Conservation (phyloP, 2,888 invertebrate genomes). For the Habrosyne pyritoides region DNA sequence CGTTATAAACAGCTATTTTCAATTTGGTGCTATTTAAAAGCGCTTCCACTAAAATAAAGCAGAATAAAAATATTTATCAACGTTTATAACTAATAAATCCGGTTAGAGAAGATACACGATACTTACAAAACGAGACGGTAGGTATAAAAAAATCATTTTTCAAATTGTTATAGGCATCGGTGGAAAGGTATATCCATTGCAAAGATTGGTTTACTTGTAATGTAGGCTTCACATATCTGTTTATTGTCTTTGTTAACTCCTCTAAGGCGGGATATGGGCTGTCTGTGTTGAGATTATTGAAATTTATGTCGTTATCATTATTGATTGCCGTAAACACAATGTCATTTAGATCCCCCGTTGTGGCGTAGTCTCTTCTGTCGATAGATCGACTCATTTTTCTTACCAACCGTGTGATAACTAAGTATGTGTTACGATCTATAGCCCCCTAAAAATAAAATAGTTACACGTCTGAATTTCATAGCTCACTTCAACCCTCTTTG, state of each 20-base stretch:
- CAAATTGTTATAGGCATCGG: slow-evolving; percentile 52
- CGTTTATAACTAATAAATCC: neutral
- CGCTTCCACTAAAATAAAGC: slow-evolving; percentile 65
- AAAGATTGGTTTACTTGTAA: slow-evolving; percentile 62
- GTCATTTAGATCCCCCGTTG: slow-evolving; percentile 46
- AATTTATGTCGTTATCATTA: slow-evolving; percentile 54
- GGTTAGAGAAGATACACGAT: neutral
- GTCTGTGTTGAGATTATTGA: slow-evolving; percentile 63
- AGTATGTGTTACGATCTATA: slow-evolving; percentile 59
- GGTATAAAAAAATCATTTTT: slow-evolving; percentile 60
- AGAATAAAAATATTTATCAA: neutral
- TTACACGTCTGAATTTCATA: too few relatives aligned
- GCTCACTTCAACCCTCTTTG: too few relatives aligned
- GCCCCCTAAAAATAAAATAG: slow-evolving; percentile 53
- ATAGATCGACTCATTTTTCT: slow-evolving; percentile 51
- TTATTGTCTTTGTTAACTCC: slow-evolving; percentile 50
- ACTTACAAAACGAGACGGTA: slow-evolving; percentile 69
- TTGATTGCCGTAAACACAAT: slow-evolving; percentile 48
- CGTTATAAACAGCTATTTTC: slow-evolving; percentile 70
- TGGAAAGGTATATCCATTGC: slow-evolving; percentile 58
- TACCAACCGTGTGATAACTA: slow-evolving; percentile 43
- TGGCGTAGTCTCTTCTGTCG: slow-evolving; percentile 45
- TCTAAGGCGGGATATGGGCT: slow-evolving; percentile 56
- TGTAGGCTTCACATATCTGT: slow-evolving; percentile 65
- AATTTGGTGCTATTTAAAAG: slow-evolving; percentile 62